Conservation (phyloP, 2,113 vertebrate species). For the Morone chrysops region DNA sequence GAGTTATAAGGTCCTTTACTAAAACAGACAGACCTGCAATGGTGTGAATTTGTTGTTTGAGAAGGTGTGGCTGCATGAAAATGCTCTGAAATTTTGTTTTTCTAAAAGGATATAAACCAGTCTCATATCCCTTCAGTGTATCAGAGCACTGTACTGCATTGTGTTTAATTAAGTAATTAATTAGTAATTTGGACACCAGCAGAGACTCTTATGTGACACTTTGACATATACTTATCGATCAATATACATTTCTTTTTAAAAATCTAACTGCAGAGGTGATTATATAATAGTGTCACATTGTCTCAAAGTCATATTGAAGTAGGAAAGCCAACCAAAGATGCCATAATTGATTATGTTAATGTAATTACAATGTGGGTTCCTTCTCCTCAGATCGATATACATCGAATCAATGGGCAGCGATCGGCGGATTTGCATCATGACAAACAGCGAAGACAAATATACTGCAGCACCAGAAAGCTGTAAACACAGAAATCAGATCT, state of each 20-base stretch:
- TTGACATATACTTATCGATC: background rate
- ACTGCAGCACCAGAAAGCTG: background rate
- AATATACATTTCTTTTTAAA: background rate
- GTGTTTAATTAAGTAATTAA: background rate
- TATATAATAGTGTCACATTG: background rate
- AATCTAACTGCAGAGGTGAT: background rate
- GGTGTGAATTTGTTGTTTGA: constrained; percentile 20
- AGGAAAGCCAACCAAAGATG: background rate
- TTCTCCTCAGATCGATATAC: constrained; percentile 28
- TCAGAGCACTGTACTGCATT: background rate
- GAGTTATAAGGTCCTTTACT: constrained; percentile 45
- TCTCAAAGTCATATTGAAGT: background rate
- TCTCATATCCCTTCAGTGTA: background rate
- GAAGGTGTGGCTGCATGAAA: background rate
- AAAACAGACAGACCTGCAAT: constrained; percentile 41
- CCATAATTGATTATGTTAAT: constrained; percentile 59
- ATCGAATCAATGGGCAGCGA: constrained; percentile 40
- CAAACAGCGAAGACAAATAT: constrained; percentile 15
- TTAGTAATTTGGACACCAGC: background rate
- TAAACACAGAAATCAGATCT: background rate
- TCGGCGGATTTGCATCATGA: constrained; percentile 33
- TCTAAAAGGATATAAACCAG: background rate
- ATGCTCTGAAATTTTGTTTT: background rate
- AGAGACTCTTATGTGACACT: background rate
- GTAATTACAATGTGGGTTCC: constrained; percentile 6